Base-by-base conservation (phyloP, 2,888 invertebrate genomes). In the Steromphala cineraria region DNA sequence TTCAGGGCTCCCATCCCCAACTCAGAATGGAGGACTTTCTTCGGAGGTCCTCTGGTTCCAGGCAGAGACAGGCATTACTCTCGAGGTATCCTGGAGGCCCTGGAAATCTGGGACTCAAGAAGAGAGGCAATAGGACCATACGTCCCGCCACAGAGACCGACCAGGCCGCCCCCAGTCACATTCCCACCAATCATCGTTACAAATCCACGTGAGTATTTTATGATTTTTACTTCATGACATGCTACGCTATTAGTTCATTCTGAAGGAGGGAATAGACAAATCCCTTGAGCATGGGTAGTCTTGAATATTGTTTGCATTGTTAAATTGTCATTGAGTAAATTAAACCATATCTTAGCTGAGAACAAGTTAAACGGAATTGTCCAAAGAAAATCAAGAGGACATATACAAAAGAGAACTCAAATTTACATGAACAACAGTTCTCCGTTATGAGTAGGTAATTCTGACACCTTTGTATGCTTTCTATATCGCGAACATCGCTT, bases 101-200 rank as follows among this genome's bases (percentile, higher is more conserved):
- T 92, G 52, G 89, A 89, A 75, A 77, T 87, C 13, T 90, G 88
- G 89, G 87, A 90, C 80, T 85, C 88, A n/a, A 86, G 87, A 52
- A 81, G 89, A 13, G 89, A 90, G 21, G 83, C 81, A 46, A 79
- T 90, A 8, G 81, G 82, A 13, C 17, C 28, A 15, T 62, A 62
- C 24, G 62, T 62, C 4, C 24, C 62, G 24, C 62, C 62, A 15
- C 28, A 28, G 28, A 62, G 62, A 62, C 28, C 56, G 5, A 56
- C 56, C 10, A 19, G 56, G 3, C 21, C 62, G 24, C 62, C 62
- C 13, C 28, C 28, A 13, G 28, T 28, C 62, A 21, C 56, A 10
- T 8, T 10, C 10, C 56, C 21, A 21, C 46, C 46, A 46, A 46
- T 46, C 46, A 46, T 46, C 46, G 46, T 46, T 13, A 46, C 46